Evolutionary conservation across 2,113 vertebrate species (phyloP).

Genomic region (Sturnus vulgaris): DNA sequence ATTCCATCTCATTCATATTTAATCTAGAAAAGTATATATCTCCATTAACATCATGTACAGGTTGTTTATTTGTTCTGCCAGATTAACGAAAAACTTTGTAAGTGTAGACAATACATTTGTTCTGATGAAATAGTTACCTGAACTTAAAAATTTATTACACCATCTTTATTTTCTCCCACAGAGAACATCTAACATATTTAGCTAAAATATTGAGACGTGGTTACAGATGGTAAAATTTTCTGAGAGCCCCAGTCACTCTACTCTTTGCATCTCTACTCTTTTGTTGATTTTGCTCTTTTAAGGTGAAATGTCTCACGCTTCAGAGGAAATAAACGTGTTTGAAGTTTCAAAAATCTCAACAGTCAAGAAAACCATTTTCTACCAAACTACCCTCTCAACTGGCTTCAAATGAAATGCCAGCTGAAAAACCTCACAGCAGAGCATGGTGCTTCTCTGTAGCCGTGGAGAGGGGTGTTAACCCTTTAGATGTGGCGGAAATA

Average conservation of each 20-base stretch:
- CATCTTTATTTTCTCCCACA: neutral
- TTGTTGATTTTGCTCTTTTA: neutral
- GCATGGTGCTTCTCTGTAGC: neutral
- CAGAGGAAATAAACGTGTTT: neutral
- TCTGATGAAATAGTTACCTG: neutral
- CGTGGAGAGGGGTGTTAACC: too few species aligned
- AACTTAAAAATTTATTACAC: neutral
- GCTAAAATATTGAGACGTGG: neutral
- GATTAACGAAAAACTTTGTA: neutral
- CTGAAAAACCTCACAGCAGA: neutral
- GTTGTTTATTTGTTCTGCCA: neutral
- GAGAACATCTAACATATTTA: neutral
- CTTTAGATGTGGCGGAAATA: too few species aligned
- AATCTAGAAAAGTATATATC: neutral
- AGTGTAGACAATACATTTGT: neutral
- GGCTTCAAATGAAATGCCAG: neutral
- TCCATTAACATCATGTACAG: too few species aligned
- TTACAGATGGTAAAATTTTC: neutral
- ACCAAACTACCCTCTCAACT: neutral
- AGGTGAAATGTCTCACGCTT: neutral
- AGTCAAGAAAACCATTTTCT: neutral
- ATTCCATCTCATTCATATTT: neutral
- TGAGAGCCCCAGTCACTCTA: neutral
- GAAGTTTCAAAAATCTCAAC: neutral
- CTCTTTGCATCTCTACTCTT: neutral